Conservation (phyloP, 1,140 invertebrate genomes). For the Hycleus cichorii region DNA sequence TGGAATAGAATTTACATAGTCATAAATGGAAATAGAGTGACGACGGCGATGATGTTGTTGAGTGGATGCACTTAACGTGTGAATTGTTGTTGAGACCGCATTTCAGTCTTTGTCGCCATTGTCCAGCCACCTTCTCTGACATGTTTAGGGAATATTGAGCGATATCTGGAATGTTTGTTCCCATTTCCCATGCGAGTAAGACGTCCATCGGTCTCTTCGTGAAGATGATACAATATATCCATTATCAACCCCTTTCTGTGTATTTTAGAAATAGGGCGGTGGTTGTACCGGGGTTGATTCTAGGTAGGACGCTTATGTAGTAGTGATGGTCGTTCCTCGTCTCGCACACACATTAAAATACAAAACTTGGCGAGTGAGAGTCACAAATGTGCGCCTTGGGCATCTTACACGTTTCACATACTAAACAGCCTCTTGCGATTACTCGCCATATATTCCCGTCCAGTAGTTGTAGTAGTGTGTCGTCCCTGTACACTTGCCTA, state of each 20-base stretch:
- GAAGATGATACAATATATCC: constrained; percentile 40
- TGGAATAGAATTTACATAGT: too few species aligned
- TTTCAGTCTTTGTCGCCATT: too few species aligned
- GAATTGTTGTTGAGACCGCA: too few species aligned
- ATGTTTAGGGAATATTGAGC: too few species aligned
- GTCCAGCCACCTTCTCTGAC: too few species aligned
- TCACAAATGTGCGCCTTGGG: constrained; percentile 39
- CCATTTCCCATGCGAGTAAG: constrained; percentile 14
- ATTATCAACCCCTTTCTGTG: constrained; percentile 35
- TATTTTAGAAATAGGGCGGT: constrained; percentile 1
- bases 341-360: neutral
- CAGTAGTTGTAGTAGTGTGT: neutral
- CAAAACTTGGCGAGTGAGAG: constrained; percentile 5
- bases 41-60: too few species aligned
- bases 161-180: too few species aligned
- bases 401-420: constrained; percentile 42
- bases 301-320: neutral
- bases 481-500: constrained; percentile 10
- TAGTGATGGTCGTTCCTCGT: neutral
- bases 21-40: too few species aligned
- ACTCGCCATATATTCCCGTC: constrained; percentile 15
- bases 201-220: constrained; percentile 22
- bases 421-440: constrained; percentile 35
- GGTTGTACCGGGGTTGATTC: constrained; percentile 3
- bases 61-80: too few species aligned